Evolutionary conservation across 2,888 invertebrate genomes (phyloP).

Genomic region (Parthenolecanium corni): DNA sequence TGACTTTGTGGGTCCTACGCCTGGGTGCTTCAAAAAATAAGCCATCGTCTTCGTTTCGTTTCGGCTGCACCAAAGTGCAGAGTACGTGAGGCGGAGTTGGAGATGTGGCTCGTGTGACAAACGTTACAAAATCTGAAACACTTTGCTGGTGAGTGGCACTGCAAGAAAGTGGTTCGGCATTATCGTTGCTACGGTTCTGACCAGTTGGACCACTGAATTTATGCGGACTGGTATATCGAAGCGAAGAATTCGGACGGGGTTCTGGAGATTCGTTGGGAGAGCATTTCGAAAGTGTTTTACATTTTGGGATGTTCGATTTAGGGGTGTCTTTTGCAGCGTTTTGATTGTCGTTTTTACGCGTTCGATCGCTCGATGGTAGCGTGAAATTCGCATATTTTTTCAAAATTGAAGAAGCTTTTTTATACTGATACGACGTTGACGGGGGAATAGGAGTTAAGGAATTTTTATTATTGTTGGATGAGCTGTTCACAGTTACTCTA

Average conservation of each 20-base stretch:
- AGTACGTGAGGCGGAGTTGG: slow-evolving; percentile 53
- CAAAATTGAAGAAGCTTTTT: slow-evolving; percentile 1
- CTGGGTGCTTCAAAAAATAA: slow-evolving; percentile 49
- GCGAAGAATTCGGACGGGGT: not conserved
- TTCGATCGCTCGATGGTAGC: not conserved
- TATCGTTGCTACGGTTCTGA: slow-evolving; percentile 35
- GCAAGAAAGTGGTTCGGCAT: slow-evolving; percentile 34
- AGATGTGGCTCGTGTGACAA: slow-evolving; percentile 65
- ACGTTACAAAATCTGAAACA: slow-evolving; percentile 40
- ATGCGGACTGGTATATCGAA: slow-evolving; percentile 33
- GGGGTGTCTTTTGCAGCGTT: not conserved
- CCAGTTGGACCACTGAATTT: slow-evolving; percentile 34
- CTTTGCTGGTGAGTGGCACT: slow-evolving; percentile 31
- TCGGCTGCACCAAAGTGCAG: slow-evolving; percentile 48
- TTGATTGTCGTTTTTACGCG: no score
- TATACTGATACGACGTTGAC: not conserved
- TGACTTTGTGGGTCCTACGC: not conserved
- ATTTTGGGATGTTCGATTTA: not conserved
- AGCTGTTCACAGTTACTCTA: not conserved
- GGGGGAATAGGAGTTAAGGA: not conserved
- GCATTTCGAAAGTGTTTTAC: not conserved
- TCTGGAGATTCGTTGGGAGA: not conserved
- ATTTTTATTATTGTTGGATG: not conserved
- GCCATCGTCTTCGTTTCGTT: slow-evolving; percentile 60
- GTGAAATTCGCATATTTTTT: slow-evolving; percentile 13